Percentiles rank a stretch among this genome's conserved stretches.
Evolutionary conservation across 2,888 invertebrate species (phyloP).

Genomic region (Trachelus iudaicus): DNA sequence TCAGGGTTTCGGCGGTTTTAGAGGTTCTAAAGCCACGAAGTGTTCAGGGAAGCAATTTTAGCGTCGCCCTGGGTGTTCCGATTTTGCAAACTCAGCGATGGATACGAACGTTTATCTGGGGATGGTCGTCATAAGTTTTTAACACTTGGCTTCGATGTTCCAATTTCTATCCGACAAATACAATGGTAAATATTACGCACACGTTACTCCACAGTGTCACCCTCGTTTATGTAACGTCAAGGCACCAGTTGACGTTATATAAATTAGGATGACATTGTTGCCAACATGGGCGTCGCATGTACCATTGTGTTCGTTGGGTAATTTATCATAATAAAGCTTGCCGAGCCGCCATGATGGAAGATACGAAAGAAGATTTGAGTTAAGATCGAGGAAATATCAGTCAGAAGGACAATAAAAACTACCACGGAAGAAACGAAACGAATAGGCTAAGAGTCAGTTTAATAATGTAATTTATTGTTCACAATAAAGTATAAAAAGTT

Average conservation of each 20-base stretch:
- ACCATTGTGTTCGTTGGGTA: not conserved
- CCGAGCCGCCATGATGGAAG: not conserved
- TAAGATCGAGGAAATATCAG: not conserved
- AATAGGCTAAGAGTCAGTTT: not conserved
- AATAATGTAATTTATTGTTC: not conserved
- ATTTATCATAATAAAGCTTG: not conserved
- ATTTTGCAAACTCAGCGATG: not conserved
- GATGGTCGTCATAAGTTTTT: not conserved
- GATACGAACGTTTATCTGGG: not conserved
- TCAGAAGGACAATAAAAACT: not conserved
- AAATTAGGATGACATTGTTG: no score
- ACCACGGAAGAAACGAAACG: not conserved
- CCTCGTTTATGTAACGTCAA: no score
- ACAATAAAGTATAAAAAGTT: not conserved
- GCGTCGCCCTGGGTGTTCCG: not conserved
- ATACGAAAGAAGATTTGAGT: not conserved
- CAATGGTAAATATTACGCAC: no score
- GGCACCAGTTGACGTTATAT: no score
- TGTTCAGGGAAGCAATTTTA: constrained; percentile 4
- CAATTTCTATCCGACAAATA: not conserved
- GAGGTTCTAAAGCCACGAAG: not conserved
- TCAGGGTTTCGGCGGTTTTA: not conserved
- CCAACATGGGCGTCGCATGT: no score
- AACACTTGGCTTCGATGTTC: not conserved
- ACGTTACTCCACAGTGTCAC: no score